Conservation (phyloP, 1,140 invertebrate species). For the Drosophila chauvacae region DNA sequence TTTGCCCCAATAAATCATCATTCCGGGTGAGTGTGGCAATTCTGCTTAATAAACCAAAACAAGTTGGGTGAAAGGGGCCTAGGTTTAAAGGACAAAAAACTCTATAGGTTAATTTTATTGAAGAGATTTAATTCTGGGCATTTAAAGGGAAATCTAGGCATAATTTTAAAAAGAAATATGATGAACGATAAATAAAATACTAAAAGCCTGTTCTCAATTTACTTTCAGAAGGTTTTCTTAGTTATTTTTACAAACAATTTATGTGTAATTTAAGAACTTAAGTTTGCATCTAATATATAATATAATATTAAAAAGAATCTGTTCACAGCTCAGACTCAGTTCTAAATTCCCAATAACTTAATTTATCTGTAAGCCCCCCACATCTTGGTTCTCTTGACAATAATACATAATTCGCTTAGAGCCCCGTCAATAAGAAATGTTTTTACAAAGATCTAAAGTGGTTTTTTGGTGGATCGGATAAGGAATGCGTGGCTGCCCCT, state of each 20-base stretch:
- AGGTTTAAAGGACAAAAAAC: neutral
- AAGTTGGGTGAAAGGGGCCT: neutral
- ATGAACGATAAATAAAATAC: neutral
- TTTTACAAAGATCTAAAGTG: constrained; percentile 11
- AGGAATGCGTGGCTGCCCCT: constrained; percentile 10
- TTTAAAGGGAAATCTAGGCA: neutral
- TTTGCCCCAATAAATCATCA: constrained; percentile 27
- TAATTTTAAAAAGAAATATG: neutral
- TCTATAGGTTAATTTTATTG: neutral
- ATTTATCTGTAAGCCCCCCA: neutral
- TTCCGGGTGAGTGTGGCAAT: constrained; percentile 3
- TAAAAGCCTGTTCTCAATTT: neutral
- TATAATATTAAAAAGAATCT: too few species aligned
- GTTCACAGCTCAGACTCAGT: neutral
- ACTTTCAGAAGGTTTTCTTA: neutral
- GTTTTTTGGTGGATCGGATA: constrained; percentile 21
- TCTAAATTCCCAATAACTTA: neutral
- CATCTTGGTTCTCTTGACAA: neutral
- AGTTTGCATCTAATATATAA: neutral
- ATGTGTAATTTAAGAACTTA: neutral
- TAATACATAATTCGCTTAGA: constrained; percentile 19
- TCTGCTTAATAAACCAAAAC: neutral
- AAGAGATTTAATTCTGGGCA: neutral
- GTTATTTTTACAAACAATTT: neutral
- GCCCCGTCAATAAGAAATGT: constrained; percentile 4